Evolutionary conservation across 2,113 vertebrate species (phyloP), one percentile per base, ranked within the genome.

Genomic region (Ranitomeya imitator): DNA sequence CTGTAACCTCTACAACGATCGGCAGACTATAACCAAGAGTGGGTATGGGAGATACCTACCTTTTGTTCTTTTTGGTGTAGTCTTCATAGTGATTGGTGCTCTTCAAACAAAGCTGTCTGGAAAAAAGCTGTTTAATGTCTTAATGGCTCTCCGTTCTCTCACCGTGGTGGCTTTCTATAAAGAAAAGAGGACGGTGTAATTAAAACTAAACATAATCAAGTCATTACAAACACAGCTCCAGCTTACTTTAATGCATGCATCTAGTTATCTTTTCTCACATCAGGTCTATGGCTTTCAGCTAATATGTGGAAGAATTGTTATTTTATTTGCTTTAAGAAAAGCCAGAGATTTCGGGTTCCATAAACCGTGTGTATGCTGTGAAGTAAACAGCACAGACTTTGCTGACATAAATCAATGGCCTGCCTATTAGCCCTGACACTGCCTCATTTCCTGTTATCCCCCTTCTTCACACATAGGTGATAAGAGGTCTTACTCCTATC

Each of bases 11-110:
- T 31, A 31, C 26, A 31, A 31, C 26, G 26, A n/a, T 1, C 9
- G 13, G 3, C 37, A 18, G 7, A 19, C 9, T 74, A 52, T 6
- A 71, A 31, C 69, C 26, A 16, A 37, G 26, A 23, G 6, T 14
- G 14, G 26, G 14, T 45, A 76, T 6, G 8, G 5, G 37, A 37
- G 8, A 52, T 18, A 37, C 8, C n/a, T 52, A 88, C 86, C 86
- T 88, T 88, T 88, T 76, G 79, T 83, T 52, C 57, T 88, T 83
- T 88, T 88, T 37, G 71, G 52, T 63, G 69, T 76, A 71, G 79
- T 76, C 86, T 88, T 88, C 86, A 83, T 88, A 61, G 71, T 61
- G 79, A 81, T 61, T 26, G 19, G 21, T 45, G 26, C 21, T 63
- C 45, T 31, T 83, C 13, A 12, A 31, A 45, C 15, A 65, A 51